These are phyloP conservation scores for Sitobion miscanthi DNA, from an alignment of 1,140 invertebrate species.

Conservation along the genomic window DNA sequence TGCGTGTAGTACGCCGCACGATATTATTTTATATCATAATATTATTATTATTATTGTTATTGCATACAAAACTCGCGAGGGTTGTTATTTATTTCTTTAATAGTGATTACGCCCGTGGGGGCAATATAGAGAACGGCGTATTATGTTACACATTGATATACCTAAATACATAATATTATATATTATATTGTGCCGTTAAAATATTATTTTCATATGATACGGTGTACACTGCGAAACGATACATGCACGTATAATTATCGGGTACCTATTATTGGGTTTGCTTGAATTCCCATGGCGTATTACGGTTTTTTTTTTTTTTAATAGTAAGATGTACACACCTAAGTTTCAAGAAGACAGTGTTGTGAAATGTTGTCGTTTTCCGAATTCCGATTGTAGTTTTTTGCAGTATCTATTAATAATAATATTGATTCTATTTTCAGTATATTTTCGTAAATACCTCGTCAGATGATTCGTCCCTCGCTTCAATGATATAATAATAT, in stretches of 20 bases:
- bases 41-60: not conserved
- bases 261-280: not conserved
- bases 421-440: too few species aligned
- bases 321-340: too few species aligned
- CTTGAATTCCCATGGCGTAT: not conserved
- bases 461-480: too few species aligned
- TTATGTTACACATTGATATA: constrained; percentile 10
- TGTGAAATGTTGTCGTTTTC: too few species aligned
- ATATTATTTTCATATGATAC: not conserved
- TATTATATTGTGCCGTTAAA: not conserved
- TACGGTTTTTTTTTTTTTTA: not conserved
- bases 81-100: constrained; percentile 11
- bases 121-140: not conserved
- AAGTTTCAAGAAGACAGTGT: too few species aligned
- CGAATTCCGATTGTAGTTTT: too few species aligned
- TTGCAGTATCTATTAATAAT: too few species aligned
- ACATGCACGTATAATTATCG: not conserved
- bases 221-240: not conserved
- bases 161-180: not conserved
- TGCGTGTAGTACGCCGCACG: too few species aligned
- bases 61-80: not conserved
- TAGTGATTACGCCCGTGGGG: constrained; percentile 9
- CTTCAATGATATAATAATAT: too few species aligned
- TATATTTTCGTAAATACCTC: too few species aligned
- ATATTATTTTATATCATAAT: constrained; percentile 3